These are phyloP conservation scores for Ptilorrhoa leucosticta DNA, from an alignment of 2,113 vertebrate species.

Conservation along the genomic window DNA sequence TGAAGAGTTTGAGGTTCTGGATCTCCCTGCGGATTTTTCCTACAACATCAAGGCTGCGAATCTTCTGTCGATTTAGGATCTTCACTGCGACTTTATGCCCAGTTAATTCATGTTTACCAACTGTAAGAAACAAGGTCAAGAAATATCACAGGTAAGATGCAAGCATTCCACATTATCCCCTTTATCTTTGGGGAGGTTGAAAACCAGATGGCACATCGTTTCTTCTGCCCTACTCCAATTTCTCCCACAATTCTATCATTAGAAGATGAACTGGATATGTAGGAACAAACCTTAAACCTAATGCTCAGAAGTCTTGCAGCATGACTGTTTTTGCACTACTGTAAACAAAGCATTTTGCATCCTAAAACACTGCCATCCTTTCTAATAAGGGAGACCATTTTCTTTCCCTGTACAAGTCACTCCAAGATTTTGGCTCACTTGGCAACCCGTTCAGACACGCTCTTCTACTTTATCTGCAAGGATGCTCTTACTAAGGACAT, in stretches of 20 bases:
- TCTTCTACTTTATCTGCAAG: background rate
- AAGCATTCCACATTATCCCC: background rate
- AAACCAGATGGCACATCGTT: background rate
- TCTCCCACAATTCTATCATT: background rate
- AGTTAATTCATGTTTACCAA: slow-evolving; percentile 94
- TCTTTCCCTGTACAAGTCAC: background rate
- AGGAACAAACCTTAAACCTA: background rate
- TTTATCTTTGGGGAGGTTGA: background rate
- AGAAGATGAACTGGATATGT: background rate
- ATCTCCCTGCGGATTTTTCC: slow-evolving; percentile 96
- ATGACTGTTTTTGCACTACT: background rate
- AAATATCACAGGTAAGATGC: background rate
- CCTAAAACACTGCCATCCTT: background rate
- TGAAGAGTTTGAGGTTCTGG: slow-evolving; percentile 97
- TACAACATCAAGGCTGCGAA: slow-evolving; percentile 95
- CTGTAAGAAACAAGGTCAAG: slow-evolving; percentile 62
- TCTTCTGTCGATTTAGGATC: slow-evolving; percentile 96
- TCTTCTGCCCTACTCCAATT: background rate
- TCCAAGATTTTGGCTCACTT: background rate
- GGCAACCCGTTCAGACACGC: background rate
- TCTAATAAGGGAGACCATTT: background rate
- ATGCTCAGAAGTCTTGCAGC: background rate
- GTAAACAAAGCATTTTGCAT: background rate
- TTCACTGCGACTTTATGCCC: slow-evolving; percentile 98
- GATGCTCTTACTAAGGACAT: background rate